Base-by-base conservation (phyloP, 2,888 invertebrate species). In the Plagodis dolabraria region DNA sequence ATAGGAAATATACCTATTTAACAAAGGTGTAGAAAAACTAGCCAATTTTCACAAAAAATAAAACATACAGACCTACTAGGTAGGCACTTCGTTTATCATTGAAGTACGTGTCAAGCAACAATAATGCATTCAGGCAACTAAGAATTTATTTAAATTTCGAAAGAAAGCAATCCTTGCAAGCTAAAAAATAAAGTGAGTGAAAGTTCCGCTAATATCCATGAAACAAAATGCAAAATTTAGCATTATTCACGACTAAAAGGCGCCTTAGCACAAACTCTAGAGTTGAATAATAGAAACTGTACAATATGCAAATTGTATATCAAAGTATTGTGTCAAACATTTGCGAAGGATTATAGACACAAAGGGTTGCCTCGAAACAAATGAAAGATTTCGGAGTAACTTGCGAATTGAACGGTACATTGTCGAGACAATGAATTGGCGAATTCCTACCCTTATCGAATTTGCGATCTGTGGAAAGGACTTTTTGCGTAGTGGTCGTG, bases 271-370 rank as follows among this genome's bases (percentile, higher is more conserved):
- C 53, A 59, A 52, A 42, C 47, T 51, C 9, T 34, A 57, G 38
- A 47, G 33, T 46, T 58, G 51, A 65, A 71, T 22, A 22, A 22
- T 68, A 66, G 65, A 48, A 76, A 77, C 75, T 70, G 75, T 72
- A 72, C 70, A 76, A 73, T 69, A 75, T 71, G 76, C 77, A 75
- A 78, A 79, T 69, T 67, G 63, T 67, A 52, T 65, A 63, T 62
- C n/a, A 53, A 53, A 45, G 64, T 47, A 67, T 68, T 73, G 71
- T 73, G 68, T 73, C 59, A 57, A 72, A 68, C 71, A 75, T 75
- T 77, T 70, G 78, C 68, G 58, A 70, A 69, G 76, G 79, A 77
- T 77, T 77, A 76, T 65, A 65, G 64, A 61, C 63, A 71, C 70
- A 70, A 71, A 68, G 68, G 67, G 63, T 71, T 63, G 62, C 59